Percentiles rank a stretch among this genome's conserved stretches.
Evolutionary conservation across 2,113 vertebrate species (phyloP).

Genomic region (Crotalus helleri): DNA sequence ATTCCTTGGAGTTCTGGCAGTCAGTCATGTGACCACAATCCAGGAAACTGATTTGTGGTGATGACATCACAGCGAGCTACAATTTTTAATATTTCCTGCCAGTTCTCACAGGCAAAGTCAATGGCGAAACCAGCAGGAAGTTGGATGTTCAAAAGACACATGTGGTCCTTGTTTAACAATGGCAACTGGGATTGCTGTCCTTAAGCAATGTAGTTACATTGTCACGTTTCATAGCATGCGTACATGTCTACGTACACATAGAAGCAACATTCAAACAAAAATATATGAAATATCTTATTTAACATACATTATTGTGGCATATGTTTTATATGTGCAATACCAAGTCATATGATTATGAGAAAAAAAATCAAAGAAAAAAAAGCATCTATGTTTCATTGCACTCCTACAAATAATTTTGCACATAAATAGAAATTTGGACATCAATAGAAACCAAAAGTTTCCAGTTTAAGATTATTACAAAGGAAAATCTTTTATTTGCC

Average conservation of each 20-base stretch:
- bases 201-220: too few relatives aligned
- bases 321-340: neutral
- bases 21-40: neutral
- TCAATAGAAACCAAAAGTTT: neutral
- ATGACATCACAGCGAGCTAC: neutral
- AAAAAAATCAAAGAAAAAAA: neutral
- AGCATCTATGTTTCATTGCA: neutral
- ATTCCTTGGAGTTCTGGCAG: neutral
- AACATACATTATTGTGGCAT: neutral
- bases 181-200: neutral
- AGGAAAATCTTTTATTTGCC: neutral
- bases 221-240: neutral
- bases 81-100: neutral
- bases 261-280: neutral
- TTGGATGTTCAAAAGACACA: neutral
- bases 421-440: neutral
- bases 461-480: neutral
- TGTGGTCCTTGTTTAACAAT: neutral
- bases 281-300: neutral
- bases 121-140: neutral
- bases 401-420: neutral
- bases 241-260: neutral
- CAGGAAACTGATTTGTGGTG: neutral
- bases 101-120: neutral
- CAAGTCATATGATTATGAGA: neutral